Base-by-base conservation (phyloP, 2,888 invertebrate species). In the Tenthredo distinguenda region DNA sequence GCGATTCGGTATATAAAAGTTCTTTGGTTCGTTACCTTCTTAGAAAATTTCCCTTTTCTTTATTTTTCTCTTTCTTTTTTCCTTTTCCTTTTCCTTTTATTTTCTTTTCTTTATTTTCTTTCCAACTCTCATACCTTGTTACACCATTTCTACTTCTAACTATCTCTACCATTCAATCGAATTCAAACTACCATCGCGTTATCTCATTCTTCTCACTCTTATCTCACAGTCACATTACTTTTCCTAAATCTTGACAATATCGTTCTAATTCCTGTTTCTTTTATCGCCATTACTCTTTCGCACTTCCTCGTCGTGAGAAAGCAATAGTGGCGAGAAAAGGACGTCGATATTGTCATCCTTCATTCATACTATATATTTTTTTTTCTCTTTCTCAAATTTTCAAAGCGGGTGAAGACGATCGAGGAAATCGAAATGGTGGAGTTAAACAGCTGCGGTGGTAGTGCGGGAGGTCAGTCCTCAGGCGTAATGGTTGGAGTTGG, bases 391-490 rank as follows among this genome's bases (percentile, higher is more conserved):
- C 3, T 47, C 15, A 4, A 34, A 37, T 37, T 71, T 34, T 71
- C n/a, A 55, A 34, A 34, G 71, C 34, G 71, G 37, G 34, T 37
- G 90, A 87, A 87, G 89, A 83, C 89, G 87, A 91, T 90, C 90
- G 93, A 93, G 91, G 93, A 93, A 92, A 93, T 93, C 89, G 93
- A 93, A 92, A 93, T 93, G 93, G 93, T 93, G 85, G 93, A 93
- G 90, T 89, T 93, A 88, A 83, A 83, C 68, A 93, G 91, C 88
- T 91, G 92, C 90, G 91, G 31, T 88, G 88, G 90, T 91, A 74
- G 87, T 86, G 89, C 90, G 87, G 87, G 89, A 85, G 86, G 88
- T 84, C 87, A 86, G 88, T 74, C 72, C n/a, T 74, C 88, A 86
- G 88, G 87, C 87, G 89, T 88, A 65, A 87, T 88, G 84, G 84